These are phyloP conservation scores for Physeter macrocephalus DNA, from an alignment of 2,113 vertebrate genomes.

Conservation along the genomic window DNA sequence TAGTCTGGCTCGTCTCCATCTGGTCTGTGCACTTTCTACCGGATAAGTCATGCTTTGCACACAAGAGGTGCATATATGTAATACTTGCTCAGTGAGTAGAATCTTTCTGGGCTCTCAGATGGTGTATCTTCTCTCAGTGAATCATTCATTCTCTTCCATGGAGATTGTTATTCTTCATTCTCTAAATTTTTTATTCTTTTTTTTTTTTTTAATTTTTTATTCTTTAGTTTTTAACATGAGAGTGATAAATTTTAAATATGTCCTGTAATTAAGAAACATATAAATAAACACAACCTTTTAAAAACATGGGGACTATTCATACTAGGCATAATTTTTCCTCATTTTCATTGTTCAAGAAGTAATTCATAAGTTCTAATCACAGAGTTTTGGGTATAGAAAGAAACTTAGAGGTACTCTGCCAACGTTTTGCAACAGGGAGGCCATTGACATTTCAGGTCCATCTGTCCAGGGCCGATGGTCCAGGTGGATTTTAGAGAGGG, in stretches of 20 bases:
- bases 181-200: neutral
- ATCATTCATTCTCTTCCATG: neutral
- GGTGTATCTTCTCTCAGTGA: neutral
- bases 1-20: too few relatives aligned
- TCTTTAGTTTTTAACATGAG: neutral
- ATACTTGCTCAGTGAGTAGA: neutral
- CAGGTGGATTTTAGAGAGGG: neutral
- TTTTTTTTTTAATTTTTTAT: neutral
- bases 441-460: neutral
- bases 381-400: neutral
- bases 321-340: neutral
- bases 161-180: neutral
- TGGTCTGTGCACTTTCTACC: too few relatives aligned
- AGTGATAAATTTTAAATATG: neutral
- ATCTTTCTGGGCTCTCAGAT: neutral
- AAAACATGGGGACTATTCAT: neutral
- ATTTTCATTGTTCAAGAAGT: neutral
- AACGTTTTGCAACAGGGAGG: neutral
- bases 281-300: neutral
- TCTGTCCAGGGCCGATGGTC: neutral
- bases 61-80: accelerated
- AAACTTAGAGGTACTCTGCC: neutral
- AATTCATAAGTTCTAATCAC: neutral
- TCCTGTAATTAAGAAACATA: neutral
- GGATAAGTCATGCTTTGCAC: neutral